phyloP scores from a whole-genome alignment of 2,797 vertebrate species.

The Lerista edwardsae region DNA sequence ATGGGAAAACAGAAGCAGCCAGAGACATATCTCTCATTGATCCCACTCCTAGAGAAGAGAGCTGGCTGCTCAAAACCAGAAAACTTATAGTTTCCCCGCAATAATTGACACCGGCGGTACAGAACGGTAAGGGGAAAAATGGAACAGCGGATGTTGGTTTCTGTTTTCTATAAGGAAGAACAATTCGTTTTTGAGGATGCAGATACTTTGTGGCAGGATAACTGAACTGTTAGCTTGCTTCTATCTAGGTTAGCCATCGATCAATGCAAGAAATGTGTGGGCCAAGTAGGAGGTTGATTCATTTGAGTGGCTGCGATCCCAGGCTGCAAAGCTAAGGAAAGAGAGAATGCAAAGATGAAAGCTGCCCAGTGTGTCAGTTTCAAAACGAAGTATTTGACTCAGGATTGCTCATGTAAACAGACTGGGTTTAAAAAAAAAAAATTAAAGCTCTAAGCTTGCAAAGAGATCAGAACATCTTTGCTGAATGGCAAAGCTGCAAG shows the following conservation, averaged over 20 bases:
- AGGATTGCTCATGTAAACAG: slow-evolving; percentile 44
- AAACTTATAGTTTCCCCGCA: no score
- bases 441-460: slow-evolving; percentile 22
- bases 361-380: slow-evolving; percentile 38
- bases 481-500: background rate
- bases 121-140: no score
- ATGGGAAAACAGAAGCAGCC: background rate
- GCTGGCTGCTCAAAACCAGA: background rate
- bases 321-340: slow-evolving; percentile 42
- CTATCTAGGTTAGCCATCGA: slow-evolving; percentile 24
- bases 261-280: slow-evolving; percentile 34
- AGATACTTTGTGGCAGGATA: background rate
- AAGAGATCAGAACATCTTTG: slow-evolving; percentile 33
- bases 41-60: background rate
- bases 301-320: slow-evolving; percentile 52
- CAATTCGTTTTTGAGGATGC: background rate
- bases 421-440: slow-evolving; percentile 3
- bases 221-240: background rate
- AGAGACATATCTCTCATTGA: slow-evolving; percentile 16
- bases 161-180: background rate
- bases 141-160: background rate
- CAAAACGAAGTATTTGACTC: slow-evolving; percentile 53
- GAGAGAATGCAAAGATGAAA: slow-evolving; percentile 49
- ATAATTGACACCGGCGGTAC: background rate
- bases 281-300: slow-evolving; percentile 31